Percentiles rank a stretch among this genome's conserved stretches.
Conservation (phyloP, 2,797 vertebrate species). For the Scolopax rusticola region DNA sequence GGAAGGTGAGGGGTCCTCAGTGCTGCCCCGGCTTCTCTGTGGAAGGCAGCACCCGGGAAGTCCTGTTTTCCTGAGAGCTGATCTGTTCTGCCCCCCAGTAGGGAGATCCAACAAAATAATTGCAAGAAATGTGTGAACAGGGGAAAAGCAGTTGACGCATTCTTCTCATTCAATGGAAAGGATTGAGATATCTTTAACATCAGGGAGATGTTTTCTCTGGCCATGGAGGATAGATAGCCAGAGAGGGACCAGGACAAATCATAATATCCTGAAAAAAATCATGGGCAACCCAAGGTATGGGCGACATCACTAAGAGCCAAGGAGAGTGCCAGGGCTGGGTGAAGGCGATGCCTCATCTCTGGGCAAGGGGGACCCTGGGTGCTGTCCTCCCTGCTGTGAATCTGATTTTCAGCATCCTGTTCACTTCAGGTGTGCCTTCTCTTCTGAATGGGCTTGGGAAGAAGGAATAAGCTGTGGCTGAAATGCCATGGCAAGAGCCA, state of each 20-base stretch:
- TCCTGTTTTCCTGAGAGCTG: not conserved
- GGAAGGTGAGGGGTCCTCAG: not conserved
- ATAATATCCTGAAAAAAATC: not conserved
- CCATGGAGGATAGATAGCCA: not conserved
- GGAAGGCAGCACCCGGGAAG: not conserved
- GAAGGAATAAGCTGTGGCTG: not conserved
- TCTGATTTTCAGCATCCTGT: not conserved
- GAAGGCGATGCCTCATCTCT: not conserved
- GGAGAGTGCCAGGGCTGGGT: not conserved
- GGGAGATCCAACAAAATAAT: not conserved
- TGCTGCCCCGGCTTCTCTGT: not conserved
- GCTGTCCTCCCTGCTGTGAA: not conserved
- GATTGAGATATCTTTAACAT: not conserved
- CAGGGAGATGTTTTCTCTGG: not conserved
- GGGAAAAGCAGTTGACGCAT: not conserved
- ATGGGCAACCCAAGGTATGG: accelerated
- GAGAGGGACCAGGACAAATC: not conserved
- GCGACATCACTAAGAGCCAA: not conserved
- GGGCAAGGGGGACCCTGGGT: not conserved
- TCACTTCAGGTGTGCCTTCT: not conserved
- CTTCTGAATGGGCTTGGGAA: not conserved
- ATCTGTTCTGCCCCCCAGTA: not conserved
- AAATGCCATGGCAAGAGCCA: not conserved
- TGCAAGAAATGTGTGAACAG: not conserved
- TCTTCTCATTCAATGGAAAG: not conserved